Conservation (phyloP, 2,888 invertebrate genomes). For the Meganola albula region DNA sequence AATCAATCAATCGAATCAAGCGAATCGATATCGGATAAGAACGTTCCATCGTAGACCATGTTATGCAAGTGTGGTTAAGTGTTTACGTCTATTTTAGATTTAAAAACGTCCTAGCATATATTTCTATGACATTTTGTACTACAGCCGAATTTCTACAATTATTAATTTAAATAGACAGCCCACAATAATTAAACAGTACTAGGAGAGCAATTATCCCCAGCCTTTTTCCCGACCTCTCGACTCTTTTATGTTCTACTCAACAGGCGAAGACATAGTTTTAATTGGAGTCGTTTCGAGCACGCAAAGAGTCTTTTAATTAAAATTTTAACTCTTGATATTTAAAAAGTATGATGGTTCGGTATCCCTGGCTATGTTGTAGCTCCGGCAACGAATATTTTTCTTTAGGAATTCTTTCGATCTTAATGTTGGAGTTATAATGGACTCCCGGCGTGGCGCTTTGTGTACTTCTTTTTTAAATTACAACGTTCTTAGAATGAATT, state of each 20-base stretch:
- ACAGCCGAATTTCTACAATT: too few relatives aligned
- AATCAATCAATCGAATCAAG: too few relatives aligned
- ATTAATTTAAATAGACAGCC: conserved; percentile 45
- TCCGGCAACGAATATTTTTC: conserved; percentile 25
- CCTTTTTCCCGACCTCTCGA: conserved; percentile 51
- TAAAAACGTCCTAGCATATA: too few relatives aligned
- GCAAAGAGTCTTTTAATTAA: conserved; percentile 68
- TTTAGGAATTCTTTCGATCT: conserved; percentile 17
- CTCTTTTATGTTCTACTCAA: conserved; percentile 54
- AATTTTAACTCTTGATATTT: conserved; percentile 61
- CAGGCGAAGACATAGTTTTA: conserved; percentile 69
- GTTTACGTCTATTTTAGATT: too few relatives aligned
- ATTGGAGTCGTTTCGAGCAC: conserved; percentile 64
- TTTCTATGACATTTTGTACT: too few relatives aligned
- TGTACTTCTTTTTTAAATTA: too few relatives aligned
- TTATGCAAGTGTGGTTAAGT: too few relatives aligned
- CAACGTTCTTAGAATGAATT: too few relatives aligned
- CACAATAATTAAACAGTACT: conserved; percentile 52
- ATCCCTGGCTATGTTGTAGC: conserved; percentile 40
- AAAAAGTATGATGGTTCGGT: conserved; percentile 44
- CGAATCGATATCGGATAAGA: too few relatives aligned
- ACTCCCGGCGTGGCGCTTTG: too few relatives aligned
- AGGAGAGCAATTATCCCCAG: conserved; percentile 52
- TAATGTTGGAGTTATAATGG: conserved; percentile 9
- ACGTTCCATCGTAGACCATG: too few relatives aligned